Percentiles rank a stretch among this genome's conserved stretches.
Evolutionary conservation across 2,113 vertebrate species (phyloP).

Genomic region (Ifrita kowaldi): DNA sequence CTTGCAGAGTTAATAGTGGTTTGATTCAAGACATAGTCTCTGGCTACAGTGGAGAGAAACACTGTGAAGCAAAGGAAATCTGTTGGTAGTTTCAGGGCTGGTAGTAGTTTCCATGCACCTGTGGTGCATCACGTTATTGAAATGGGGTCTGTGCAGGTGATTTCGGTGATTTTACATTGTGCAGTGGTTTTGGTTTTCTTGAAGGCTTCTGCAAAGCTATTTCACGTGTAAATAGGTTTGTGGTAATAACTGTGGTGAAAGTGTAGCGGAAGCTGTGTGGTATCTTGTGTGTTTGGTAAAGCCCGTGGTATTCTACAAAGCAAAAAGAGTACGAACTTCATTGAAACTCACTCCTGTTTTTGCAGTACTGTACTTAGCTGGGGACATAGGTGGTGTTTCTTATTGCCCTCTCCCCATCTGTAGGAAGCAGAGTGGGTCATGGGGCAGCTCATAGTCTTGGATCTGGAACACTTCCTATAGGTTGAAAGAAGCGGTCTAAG

Average conservation of each 20-base stretch:
- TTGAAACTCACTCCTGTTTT: not conserved
- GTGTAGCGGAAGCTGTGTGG: not conserved
- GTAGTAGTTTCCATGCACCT: not conserved
- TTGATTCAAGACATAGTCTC: not conserved
- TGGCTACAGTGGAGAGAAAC: not conserved
- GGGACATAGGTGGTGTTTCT: accelerated
- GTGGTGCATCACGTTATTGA: not conserved
- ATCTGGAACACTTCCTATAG: not conserved
- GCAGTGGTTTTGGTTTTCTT: not conserved
- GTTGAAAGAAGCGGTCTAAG: not conserved
- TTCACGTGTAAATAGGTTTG: not conserved
- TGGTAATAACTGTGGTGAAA: not conserved
- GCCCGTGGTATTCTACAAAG: not conserved
- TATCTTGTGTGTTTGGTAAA: not conserved
- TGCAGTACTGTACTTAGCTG: not conserved
- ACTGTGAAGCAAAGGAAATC: not conserved
- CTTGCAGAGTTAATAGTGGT: not conserved
- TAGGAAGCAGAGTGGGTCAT: not conserved
- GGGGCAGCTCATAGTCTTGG: not conserved
- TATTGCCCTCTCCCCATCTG: accelerated
- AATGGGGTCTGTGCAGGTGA: not conserved
- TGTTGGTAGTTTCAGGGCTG: not conserved
- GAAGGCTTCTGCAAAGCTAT: not conserved
- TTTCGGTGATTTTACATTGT: not conserved
- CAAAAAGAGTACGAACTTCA: not conserved